Evolutionary conservation across 1,140 invertebrate genomes (phyloP).

Genomic region (Temnothorax nylanderi): DNA sequence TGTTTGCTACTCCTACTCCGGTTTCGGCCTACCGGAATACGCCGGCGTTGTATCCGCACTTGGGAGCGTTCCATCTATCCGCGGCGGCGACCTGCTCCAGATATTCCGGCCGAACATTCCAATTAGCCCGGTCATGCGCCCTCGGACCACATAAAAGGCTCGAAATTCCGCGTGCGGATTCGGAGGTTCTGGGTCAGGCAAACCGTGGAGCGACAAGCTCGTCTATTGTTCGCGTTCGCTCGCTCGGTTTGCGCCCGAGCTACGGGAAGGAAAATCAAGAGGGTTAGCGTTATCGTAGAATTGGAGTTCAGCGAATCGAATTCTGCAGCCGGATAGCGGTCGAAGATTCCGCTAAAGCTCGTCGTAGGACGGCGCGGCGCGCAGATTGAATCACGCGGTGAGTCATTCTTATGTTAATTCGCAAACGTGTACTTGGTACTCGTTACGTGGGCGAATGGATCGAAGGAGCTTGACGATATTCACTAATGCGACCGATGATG

Average conservation of each 20-base stretch:
- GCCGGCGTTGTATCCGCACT: conserved; percentile 27
- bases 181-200: conserved; percentile 23
- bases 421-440: not conserved
- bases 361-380: not conserved
- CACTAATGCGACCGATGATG: not conserved
- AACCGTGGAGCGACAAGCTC: conserved; percentile 65
- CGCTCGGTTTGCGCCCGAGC: conserved; percentile 17
- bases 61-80: conserved; percentile 60
- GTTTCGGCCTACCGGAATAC: conserved; percentile 36
- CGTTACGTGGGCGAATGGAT: not conserved
- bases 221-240: conserved; percentile 56
- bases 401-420: conserved; percentile 37
- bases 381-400: not conserved
- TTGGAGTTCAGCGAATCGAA: conserved; percentile 46
- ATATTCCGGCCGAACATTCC: conserved; percentile 75
- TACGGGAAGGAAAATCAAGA: conserved; percentile 54
- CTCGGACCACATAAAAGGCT: conserved; percentile 68
- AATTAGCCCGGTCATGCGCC: conserved; percentile 70
- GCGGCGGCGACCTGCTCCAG: conserved; percentile 67
- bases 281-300: conserved; percentile 47
- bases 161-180: conserved; percentile 67
- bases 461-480: not conserved
- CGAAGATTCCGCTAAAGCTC: conserved; percentile 13
- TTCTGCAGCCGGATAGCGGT: not conserved
- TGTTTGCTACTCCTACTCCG: conserved; percentile 17